Evolutionary conservation across 2,888 invertebrate species (phyloP), one percentile per base, ranked within the genome.

Genomic region (Leucophenga maculata): DNA sequence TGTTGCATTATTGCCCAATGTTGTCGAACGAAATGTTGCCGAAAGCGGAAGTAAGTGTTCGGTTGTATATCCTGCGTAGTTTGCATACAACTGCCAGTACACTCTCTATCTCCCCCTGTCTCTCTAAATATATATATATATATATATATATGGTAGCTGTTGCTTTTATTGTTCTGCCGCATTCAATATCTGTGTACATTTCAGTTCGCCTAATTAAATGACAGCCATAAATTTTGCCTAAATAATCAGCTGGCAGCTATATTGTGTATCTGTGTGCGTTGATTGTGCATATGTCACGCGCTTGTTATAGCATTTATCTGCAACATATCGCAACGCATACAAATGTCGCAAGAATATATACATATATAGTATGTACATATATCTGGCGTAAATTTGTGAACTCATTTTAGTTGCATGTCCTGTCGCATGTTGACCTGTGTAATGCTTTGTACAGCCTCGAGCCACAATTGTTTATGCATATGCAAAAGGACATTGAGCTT

Each of bases 181-280:
- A 66, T 65, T 22, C 57, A 69, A 32, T 66, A 65, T 66, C 39
- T 32, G 11, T 13, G 50, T 70, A 62, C 65, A 22, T 69, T 62
- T 44, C 76, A 50, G 70, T 66, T 72, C 72, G 67, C 73, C 79
- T 79, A 83, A 82, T 84, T 80, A 84, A 86, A 82, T 80, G 81
- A 69, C 73, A 72, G 74, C 75, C 71, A 85, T 85, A 79, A 80
- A 82, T 83, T 78, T 72, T 60, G 65, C 60, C 60, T 52, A 69
- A 65, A 77, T 76, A 75, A 76, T 75, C 77, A 77, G 74, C 50
- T 44, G 57, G 50, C 62, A 59, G 50, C 22, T 39, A 26, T 31
- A 46, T 46, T 50, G 60, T 66, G 32, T 71, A 39, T 67, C 44
- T 54, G 18, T 57, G 32, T 69, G 44, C 70, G 66, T 70, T 55